These are phyloP conservation scores for Psilanteris sp. DNA, from an alignment of 1,140 invertebrate genomes.

Conservation along the genomic window DNA sequence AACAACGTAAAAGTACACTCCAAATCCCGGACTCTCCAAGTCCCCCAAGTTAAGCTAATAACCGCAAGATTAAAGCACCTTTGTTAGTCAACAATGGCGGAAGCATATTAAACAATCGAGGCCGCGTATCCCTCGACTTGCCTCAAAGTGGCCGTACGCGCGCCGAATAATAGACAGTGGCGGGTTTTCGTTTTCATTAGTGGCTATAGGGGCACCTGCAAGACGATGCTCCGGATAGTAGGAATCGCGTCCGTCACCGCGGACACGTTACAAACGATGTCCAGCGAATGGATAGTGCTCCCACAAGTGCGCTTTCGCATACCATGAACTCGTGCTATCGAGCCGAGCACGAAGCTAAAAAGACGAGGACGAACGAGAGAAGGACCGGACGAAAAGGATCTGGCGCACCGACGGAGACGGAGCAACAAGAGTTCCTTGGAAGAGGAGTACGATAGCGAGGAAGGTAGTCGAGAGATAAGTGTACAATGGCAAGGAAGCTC, in stretches of 20 bases:
- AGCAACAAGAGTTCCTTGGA: constrained; percentile 41
- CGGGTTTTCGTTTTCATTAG: constrained; percentile 54
- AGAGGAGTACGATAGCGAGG: constrained; percentile 59
- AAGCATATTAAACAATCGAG: constrained; percentile 38
- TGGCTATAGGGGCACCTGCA: constrained; percentile 34
- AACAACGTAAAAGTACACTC: constrained; percentile 51
- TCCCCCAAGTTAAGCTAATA: constrained; percentile 44
- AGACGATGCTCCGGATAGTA: constrained; percentile 27
- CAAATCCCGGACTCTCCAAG: constrained; percentile 15
- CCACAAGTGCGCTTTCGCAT: constrained; percentile 53
- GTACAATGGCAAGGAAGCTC: constrained; percentile 71
- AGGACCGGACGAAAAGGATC: neutral
- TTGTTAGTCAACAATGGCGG: constrained; percentile 51
- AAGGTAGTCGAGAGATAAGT: constrained; percentile 70
- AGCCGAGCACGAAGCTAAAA: constrained; percentile 44
- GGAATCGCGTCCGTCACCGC: constrained; percentile 45
- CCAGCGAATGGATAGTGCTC: constrained; percentile 43
- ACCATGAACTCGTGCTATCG: constrained; percentile 43
- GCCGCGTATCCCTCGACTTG: neutral
- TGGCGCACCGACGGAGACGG: constrained; percentile 3
- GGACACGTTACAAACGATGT: constrained; percentile 51
- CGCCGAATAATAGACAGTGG: constrained; percentile 24
- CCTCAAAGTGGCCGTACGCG: constrained; percentile 43
- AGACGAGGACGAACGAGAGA: constrained; percentile 14
- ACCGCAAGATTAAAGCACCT: constrained; percentile 55